Conservation (phyloP, 92 coral and sea anemone genomes). For the Siderastrea siderea region DNA sequence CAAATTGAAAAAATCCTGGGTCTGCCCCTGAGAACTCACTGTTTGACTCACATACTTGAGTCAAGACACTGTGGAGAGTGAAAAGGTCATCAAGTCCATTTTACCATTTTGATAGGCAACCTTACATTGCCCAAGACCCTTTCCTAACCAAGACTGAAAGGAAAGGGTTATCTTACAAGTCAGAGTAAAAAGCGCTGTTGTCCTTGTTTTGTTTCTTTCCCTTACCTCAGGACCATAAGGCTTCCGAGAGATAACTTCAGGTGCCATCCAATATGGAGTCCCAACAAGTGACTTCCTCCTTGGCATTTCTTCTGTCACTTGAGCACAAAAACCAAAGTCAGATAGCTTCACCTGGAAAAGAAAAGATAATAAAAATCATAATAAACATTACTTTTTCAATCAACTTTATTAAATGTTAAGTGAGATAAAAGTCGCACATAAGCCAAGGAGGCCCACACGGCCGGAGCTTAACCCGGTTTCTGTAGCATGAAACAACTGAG, state of each 20-base stretch:
- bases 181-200: neutral
- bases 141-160: no score
- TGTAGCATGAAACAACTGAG: no score
- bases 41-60: no score
- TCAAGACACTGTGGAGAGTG: no score
- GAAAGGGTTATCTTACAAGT: neutral
- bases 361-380: neutral
- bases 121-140: no score
- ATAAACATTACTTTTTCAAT: neutral
- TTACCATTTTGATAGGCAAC: no score
- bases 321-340: slow-evolving; percentile 99
- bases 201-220: neutral
- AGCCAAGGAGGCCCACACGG: no score
- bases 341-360: slow-evolving; percentile 87
- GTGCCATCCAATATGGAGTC: slow-evolving; percentile 99
- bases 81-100: no score
- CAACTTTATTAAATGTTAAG: neutral
- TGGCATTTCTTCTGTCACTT: slow-evolving; percentile 98
- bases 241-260: slow-evolving; percentile 95
- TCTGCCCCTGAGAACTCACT: no score
- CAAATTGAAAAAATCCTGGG: no score
- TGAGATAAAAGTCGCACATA: neutral
- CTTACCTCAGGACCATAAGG: slow-evolving; percentile 96
- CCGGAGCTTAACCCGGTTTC: no score
- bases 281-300: slow-evolving; percentile 95